These are phyloP conservation scores for Bradypus variegatus DNA, from an alignment of 2,797 vertebrate species.

Conservation along the genomic window DNA sequence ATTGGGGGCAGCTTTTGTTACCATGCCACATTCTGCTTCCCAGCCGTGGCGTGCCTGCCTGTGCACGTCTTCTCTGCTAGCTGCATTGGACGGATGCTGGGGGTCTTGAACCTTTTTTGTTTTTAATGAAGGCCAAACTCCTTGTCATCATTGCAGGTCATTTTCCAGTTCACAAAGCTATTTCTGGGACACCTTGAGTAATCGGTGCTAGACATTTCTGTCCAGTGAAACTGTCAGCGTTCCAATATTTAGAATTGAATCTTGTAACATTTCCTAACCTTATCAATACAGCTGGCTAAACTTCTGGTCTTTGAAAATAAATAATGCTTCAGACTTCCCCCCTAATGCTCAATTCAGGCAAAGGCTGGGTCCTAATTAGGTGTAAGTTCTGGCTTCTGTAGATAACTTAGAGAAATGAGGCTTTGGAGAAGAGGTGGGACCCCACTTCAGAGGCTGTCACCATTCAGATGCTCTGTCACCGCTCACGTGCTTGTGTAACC, in stretches of 20 bases:
- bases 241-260: not conserved
- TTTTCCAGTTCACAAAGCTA: not conserved
- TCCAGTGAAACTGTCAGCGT: not conserved
- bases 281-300: not conserved
- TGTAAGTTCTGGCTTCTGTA: not conserved
- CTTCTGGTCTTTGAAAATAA: not conserved
- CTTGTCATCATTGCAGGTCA: not conserved
- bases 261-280: not conserved
- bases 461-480: not conserved
- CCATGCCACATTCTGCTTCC: not conserved
- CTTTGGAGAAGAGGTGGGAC: not conserved
- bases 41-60: not conserved
- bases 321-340: not conserved
- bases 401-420: not conserved
- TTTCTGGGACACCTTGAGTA: conserved; percentile 15
- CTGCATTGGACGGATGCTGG: rapidly evolving
- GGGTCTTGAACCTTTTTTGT: not conserved
- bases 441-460: not conserved
- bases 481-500: not conserved
- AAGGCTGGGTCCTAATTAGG: not conserved
- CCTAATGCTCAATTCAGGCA: not conserved
- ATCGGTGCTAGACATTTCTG: not conserved
- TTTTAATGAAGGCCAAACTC: not conserved
- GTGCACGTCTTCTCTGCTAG: not conserved
- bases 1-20: not conserved